Evolutionary conservation across 2,888 invertebrate genomes (phyloP).

Genomic region (Rhagonycha lutea): DNA sequence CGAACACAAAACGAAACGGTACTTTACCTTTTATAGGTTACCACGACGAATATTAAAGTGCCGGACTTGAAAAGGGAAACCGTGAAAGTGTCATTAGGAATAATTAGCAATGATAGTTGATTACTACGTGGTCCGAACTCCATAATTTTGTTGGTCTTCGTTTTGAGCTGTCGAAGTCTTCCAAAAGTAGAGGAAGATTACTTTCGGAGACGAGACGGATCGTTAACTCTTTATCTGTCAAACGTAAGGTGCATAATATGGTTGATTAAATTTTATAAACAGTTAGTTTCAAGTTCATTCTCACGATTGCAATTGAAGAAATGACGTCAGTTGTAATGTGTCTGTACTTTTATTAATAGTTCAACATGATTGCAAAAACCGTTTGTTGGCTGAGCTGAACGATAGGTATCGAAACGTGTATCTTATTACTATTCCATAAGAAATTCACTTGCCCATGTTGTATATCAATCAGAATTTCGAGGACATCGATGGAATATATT

Average conservation of each 20-base stretch:
- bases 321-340: slow-evolving; percentile 21
- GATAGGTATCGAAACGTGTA: slow-evolving; percentile 30
- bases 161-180: slow-evolving; percentile 9
- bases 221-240: neutral
- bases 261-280: slow-evolving; percentile 23
- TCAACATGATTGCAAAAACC: slow-evolving; percentile 27
- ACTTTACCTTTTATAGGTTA: slow-evolving; percentile 29
- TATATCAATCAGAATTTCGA: slow-evolving; percentile 33
- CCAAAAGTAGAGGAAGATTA: neutral
- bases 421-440: slow-evolving; percentile 31
- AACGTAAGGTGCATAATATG: neutral
- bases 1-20: slow-evolving; percentile 27
- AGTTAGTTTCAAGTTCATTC: slow-evolving; percentile 30
- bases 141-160: neutral
- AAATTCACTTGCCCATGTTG: slow-evolving; percentile 25
- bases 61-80: slow-evolving; percentile 7
- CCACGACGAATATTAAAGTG: slow-evolving; percentile 22
- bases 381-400: slow-evolving; percentile 21
- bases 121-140: neutral
- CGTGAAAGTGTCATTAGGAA: slow-evolving; percentile 4
- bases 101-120: neutral
- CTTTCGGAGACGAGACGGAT: neutral
- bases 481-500: slow-evolving; percentile 33
- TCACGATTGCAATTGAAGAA: slow-evolving; percentile 24
- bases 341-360: slow-evolving; percentile 27